Conservation (phyloP, 2,888 invertebrate species). For the Noctuana brunneofusca region DNA sequence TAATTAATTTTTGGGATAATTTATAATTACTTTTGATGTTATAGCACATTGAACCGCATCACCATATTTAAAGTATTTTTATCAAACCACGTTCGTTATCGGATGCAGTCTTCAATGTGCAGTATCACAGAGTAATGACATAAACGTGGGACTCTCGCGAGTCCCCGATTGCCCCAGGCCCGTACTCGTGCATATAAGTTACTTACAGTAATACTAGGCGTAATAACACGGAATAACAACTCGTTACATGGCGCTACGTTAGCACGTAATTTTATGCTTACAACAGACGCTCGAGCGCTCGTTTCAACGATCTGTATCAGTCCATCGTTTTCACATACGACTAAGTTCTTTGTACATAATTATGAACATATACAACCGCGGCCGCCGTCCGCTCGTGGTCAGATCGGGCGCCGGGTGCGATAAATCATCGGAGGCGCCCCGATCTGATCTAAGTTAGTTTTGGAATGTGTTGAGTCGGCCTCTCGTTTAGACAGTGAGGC, state of each 20-base stretch:
- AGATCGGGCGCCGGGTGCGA: conserved; percentile 30
- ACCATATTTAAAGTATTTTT: conserved; percentile 46
- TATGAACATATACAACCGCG: conserved; percentile 55
- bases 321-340: conserved; percentile 46
- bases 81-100: conserved; percentile 43
- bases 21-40: conserved; percentile 78
- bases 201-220: conserved; percentile 76
- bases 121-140: conserved; percentile 83
- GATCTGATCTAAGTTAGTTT: conserved; percentile 39
- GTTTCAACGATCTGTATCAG: conserved; percentile 55
- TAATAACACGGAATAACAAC: conserved; percentile 77
- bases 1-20: conserved; percentile 82
- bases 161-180: conserved; percentile 80
- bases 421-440: conserved; percentile 34
- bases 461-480: conserved; percentile 56
- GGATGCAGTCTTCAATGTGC: conserved; percentile 69
- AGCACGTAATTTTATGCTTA: conserved; percentile 61
- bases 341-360: conserved; percentile 64
- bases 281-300: conserved; percentile 59
- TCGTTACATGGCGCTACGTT: conserved; percentile 73
- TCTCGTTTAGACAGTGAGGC: conserved; percentile 85
- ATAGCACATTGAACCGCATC: conserved; percentile 72
- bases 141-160: conserved; percentile 72
- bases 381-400: conserved; percentile 33
- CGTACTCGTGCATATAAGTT: conserved; percentile 78